Conservation (phyloP, 2,888 invertebrate genomes). For the Callimorpha dominula region DNA sequence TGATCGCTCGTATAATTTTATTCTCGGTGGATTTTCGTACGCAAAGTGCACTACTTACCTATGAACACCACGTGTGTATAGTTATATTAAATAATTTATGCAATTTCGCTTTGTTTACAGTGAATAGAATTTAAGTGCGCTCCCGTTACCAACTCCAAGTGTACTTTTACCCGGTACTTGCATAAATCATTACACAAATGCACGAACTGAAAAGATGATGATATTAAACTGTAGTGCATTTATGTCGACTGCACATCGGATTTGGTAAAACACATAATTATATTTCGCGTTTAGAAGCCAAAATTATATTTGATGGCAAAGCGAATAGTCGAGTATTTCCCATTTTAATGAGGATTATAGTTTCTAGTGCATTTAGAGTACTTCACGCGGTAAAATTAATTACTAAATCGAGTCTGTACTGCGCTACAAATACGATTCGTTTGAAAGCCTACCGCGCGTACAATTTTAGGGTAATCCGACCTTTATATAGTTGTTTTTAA, state of each 20-base stretch:
- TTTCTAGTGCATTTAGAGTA: constrained; percentile 85
- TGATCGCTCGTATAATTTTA: constrained; percentile 79
- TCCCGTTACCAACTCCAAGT: constrained; percentile 35
- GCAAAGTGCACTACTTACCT: constrained; percentile 62
- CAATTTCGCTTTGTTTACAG: constrained; percentile 45
- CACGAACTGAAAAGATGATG: constrained; percentile 45
- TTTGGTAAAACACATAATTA: constrained; percentile 76
- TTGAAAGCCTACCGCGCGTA: constrained; percentile 65
- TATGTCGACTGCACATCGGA: constrained; percentile 54
- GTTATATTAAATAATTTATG: constrained; percentile 42
- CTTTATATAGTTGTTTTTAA: constrained; percentile 43
- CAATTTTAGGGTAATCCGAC: constrained; percentile 62
- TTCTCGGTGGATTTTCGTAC: constrained; percentile 72
- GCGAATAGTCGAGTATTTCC: constrained; percentile 83
- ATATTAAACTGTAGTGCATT: constrained; percentile 49
- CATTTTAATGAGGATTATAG: constrained; percentile 85
- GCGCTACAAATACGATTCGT: constrained; percentile 72
- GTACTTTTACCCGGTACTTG: constrained; percentile 40
- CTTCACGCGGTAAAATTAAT: constrained; percentile 85
- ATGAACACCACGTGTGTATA: constrained; percentile 14
- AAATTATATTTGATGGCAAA: constrained; percentile 82
- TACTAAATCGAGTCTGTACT: constrained; percentile 83
- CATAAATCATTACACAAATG: constrained; percentile 50
- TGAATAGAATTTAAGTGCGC: constrained; percentile 37
- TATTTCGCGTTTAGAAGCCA: constrained; percentile 79